Percentiles rank a stretch among this genome's conserved stretches.
phyloP scores from a whole-genome alignment of 2,888 invertebrate genomes.

The Charanyca ferruginea region DNA sequence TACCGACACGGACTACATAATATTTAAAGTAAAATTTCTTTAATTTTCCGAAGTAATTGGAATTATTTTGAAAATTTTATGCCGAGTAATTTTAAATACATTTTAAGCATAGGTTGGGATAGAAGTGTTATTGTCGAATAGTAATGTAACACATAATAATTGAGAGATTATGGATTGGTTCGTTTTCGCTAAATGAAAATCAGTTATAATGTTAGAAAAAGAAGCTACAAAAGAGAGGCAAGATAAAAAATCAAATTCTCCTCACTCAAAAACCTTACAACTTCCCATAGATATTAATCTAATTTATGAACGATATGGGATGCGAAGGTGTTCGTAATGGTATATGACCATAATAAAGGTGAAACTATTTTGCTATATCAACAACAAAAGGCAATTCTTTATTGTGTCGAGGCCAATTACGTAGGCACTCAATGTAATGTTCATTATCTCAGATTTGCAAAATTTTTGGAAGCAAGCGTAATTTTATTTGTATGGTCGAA shows the following conservation, averaged over 20 bases:
- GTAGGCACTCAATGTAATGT: conserved; percentile 41
- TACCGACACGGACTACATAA: too few species aligned
- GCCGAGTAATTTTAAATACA: too few species aligned
- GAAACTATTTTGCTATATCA: conserved; percentile 49
- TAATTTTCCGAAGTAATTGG: too few species aligned
- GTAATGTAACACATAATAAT: too few species aligned
- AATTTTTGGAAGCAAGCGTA: conserved; percentile 38
- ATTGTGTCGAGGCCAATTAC: conserved; percentile 66
- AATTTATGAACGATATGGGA: conserved; percentile 26
- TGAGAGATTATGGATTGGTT: too few species aligned
- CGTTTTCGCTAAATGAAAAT: too few species aligned
- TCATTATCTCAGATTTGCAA: conserved; percentile 41
- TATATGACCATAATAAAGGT: conserved; percentile 46
- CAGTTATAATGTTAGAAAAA: too few species aligned
- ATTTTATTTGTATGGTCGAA: conserved; percentile 41
- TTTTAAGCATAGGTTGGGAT: too few species aligned
- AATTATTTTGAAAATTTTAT: too few species aligned
- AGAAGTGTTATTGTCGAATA: too few species aligned
- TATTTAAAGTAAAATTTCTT: too few species aligned
- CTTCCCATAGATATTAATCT: conserved; percentile 34
- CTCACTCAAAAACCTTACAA: conserved; percentile 3
- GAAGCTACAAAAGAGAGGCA: background rate
- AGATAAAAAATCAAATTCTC: conserved; percentile 1
- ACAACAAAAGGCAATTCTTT: conserved; percentile 60
- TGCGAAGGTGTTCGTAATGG: conserved; percentile 45